Conservation (phyloP, 2,113 vertebrate genomes). For the Gymnogyps californianus region DNA sequence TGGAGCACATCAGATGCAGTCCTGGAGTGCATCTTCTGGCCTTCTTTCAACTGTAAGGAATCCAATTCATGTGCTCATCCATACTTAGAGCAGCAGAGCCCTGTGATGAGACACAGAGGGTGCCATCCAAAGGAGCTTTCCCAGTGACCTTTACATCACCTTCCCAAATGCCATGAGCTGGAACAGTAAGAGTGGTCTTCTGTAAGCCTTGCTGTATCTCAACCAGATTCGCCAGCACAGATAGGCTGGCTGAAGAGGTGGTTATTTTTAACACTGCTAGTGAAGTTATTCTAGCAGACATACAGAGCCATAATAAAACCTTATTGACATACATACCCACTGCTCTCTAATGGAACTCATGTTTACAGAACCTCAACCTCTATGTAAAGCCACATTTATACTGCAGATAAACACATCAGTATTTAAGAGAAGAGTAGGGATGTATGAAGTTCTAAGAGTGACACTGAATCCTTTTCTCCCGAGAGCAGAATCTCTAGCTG, state of each 20-base stretch:
- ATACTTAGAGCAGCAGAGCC: background rate
- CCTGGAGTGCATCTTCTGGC: background rate
- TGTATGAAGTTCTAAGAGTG: background rate
- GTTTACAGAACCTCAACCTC: background rate
- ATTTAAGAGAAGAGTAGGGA: background rate
- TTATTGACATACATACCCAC: background rate
- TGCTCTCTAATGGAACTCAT: background rate
- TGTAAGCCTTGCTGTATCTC: background rate
- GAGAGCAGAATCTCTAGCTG: background rate
- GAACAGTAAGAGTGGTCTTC: background rate
- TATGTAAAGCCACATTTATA: background rate
- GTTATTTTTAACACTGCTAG: background rate
- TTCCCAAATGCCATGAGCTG: background rate
- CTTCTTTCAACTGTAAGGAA: background rate
- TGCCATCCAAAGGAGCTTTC: background rate
- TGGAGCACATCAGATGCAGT: background rate
- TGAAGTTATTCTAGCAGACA: background rate
- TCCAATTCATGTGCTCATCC: background rate
- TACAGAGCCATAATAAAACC: background rate
- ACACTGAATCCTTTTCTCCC: background rate
- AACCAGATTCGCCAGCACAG: background rate
- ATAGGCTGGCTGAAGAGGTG: background rate
- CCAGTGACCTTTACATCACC: background rate
- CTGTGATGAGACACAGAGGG: background rate
- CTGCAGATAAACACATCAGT: background rate